A percentile compares a stretch with the other conserved stretches of the same genome.
Conservation (phyloP, 2,888 invertebrate genomes). For the Melangyna quadrimaculata region DNA sequence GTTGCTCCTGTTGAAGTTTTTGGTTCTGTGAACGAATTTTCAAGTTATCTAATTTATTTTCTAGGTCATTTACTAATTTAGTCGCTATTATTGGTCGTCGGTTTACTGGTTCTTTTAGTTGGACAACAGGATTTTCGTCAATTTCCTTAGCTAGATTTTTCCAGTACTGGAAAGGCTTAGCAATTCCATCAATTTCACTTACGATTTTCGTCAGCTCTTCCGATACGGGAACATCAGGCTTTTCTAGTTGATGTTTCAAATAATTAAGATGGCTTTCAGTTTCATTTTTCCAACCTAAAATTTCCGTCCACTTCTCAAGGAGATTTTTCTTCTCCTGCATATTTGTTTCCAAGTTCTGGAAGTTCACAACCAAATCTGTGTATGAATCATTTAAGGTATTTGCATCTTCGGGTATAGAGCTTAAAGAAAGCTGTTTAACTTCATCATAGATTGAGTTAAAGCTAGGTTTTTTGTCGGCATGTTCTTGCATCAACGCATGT, state of each 20-base stretch:
- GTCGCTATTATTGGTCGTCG: constrained; percentile 88
- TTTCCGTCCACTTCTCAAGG: constrained; percentile 91
- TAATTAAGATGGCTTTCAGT: constrained; percentile 90
- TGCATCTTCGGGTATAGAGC: constrained; percentile 88
- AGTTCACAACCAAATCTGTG: constrained; percentile 88
- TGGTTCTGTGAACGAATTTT: constrained; percentile 86
- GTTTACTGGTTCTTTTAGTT: constrained; percentile 87
- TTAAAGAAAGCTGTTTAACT: constrained; percentile 88
- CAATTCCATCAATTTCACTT: constrained; percentile 86
- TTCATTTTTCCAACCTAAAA: constrained; percentile 91
- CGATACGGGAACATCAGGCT: constrained; percentile 85
- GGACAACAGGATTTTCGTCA: constrained; percentile 86
- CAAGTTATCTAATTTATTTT: constrained; percentile 86
- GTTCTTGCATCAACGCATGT: constrained; percentile 91
- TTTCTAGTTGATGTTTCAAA: constrained; percentile 90
- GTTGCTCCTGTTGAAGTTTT: constrained; percentile 86
- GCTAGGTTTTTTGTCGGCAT: constrained; percentile 90
- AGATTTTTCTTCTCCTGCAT: constrained; percentile 88
- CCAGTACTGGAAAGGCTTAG: constrained; percentile 87
- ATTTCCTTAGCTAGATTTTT: constrained; percentile 86
- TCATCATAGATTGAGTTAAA: constrained; percentile 91
- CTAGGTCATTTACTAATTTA: constrained; percentile 87
- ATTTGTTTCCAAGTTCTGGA: constrained; percentile 88
- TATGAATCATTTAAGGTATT: constrained; percentile 88
- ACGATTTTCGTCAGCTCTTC: constrained; percentile 87